Evolutionary conservation across 2,888 invertebrate genomes (phyloP).

Genomic region (Sturmia bella): DNA sequence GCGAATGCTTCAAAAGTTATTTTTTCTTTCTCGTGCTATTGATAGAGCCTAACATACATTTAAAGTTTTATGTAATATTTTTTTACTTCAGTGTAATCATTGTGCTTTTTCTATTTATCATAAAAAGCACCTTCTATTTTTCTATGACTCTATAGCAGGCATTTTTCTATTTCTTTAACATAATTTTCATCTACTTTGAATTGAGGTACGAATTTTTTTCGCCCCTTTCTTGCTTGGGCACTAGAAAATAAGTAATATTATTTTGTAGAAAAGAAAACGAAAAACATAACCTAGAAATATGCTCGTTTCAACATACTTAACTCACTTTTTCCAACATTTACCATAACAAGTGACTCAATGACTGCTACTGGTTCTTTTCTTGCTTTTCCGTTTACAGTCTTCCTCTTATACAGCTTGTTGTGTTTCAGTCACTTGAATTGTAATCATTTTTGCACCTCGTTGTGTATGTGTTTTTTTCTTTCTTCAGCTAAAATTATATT

Average conservation of each 20-base stretch:
- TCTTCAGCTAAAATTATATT: conserved; percentile 49
- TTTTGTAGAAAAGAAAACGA: conserved; percentile 19
- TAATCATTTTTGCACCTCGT: conserved; percentile 66
- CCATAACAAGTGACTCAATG: conserved; percentile 16
- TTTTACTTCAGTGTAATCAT: too few species aligned
- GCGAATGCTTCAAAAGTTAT: too few species aligned
- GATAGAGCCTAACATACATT: too few species aligned
- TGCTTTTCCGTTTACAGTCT: not conserved
- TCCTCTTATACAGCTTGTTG: not conserved
- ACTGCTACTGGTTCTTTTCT: conserved; percentile 15
- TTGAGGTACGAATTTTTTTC: not conserved
- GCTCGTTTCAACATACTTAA: conserved; percentile 55
- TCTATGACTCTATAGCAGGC: conserved; percentile 1
- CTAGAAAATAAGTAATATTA: conserved; percentile 37
- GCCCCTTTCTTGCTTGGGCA: conserved; percentile 15
- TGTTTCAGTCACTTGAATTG: conserved; percentile 58
- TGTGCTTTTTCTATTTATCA: conserved; percentile 60
- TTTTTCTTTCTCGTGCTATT: too few species aligned
- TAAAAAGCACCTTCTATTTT: conserved; percentile 42
- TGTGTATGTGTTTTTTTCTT: not conserved
- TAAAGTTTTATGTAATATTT: conserved; percentile 12
- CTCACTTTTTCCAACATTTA: conserved; percentile 25
- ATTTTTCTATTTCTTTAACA: conserved; percentile 17
- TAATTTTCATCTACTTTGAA: conserved; percentile 34
- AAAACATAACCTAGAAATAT: conserved; percentile 32